phyloP scores from a whole-genome alignment of 2,888 invertebrate species.

The Tenthredo notha region DNA sequence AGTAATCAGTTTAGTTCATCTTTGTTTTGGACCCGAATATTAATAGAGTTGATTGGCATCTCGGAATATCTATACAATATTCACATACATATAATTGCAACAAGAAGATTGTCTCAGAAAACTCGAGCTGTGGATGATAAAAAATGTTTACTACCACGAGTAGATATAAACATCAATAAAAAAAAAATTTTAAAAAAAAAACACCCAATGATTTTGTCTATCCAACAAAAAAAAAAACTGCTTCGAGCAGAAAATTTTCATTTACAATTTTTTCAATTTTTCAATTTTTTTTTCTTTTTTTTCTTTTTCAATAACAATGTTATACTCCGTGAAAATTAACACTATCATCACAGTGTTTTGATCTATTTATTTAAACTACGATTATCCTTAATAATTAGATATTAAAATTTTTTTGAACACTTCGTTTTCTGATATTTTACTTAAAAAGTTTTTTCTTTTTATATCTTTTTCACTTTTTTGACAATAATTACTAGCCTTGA shows the following conservation, averaged over 20 bases:
- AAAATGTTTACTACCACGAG: conserved; percentile 32
- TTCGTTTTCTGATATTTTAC: background rate
- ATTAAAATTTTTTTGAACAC: background rate
- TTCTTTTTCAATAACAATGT: conserved; percentile 58
- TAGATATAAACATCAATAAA: conserved; percentile 7
- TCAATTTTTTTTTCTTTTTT: conserved; percentile 7
- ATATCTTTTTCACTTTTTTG: background rate
- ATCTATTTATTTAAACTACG: conserved; percentile 62
- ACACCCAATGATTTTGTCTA: background rate
- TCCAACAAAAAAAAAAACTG: conserved; percentile 57
- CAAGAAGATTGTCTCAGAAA: conserved; percentile 54
- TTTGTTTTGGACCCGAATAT: conserved; percentile 58
- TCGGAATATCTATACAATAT: conserved; percentile 64
- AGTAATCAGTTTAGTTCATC: conserved; percentile 6
- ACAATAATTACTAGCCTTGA: background rate
- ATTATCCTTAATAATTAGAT: conserved; percentile 33
- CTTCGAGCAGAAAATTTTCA: conserved; percentile 55
- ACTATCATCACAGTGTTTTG: conserved; percentile 74
- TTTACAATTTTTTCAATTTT: conserved; percentile 12
- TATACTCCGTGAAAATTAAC: conserved; percentile 65
- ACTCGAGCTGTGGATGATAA: conserved; percentile 51
- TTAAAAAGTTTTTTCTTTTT: background rate
- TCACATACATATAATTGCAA: conserved; percentile 62
- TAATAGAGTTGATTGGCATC: conserved; percentile 69
- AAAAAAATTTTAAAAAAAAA: background rate